Evolutionary conservation across 2,797 vertebrate species (phyloP).

Genomic region (Spinus pinus): DNA sequence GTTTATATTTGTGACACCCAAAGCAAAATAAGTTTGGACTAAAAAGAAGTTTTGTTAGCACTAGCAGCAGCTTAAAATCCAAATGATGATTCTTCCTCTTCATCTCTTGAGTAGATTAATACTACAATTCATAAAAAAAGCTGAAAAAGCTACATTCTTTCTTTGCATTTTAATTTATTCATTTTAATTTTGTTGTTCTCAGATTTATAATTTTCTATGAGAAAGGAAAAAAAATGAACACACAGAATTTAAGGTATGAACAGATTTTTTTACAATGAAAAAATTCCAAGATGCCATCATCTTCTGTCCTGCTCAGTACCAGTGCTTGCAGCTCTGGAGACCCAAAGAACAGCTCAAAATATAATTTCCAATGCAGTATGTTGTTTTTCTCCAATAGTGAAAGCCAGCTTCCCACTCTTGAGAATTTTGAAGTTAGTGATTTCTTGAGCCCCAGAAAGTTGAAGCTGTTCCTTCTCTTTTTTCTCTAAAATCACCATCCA

Average conservation of each 20-base stretch:
- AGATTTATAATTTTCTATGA: background rate
- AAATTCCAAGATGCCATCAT: fast-evolving
- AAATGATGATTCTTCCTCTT: conserved; percentile 45
- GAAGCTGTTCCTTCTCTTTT: background rate
- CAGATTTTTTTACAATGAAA: background rate
- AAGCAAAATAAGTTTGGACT: conserved; percentile 42
- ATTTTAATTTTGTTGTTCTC: background rate
- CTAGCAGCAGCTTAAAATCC: conserved; percentile 45
- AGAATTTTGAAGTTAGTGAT: background rate
- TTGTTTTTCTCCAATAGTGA: background rate
- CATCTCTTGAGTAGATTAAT: conserved; percentile 53
- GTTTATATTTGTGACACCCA: conserved; percentile 66
- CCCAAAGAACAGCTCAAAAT: background rate
- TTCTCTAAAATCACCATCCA: background rate
- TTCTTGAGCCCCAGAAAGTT: background rate
- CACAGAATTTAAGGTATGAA: background rate
- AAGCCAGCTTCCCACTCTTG: background rate
- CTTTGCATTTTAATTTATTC: conserved; percentile 22
- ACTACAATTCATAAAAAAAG: conserved; percentile 41
- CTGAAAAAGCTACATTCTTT: background rate
- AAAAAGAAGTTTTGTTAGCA: conserved; percentile 55
- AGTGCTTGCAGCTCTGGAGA: background rate
- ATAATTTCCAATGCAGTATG: fast-evolving
- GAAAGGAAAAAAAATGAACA: background rate
- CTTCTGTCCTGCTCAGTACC: background rate